phyloP scores from a whole-genome alignment of 2,888 invertebrate genomes.

The Bembecia ichneumoniformis region DNA sequence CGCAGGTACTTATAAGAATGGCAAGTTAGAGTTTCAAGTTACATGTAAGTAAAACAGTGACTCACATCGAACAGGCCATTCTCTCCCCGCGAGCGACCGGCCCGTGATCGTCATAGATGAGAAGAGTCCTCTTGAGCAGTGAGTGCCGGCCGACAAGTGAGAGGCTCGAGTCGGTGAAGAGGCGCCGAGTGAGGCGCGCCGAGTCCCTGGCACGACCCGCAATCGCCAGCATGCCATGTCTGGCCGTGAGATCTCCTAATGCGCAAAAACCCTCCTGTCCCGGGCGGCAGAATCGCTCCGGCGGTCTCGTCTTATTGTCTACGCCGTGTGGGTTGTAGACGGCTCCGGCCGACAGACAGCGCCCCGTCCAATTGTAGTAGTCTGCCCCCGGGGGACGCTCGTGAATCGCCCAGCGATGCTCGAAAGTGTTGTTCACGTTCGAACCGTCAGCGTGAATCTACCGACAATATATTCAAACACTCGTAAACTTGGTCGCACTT shows the following conservation, averaged over 20 bases:
- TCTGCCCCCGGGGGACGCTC: constrained; percentile 84
- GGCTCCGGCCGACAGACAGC: constrained; percentile 84
- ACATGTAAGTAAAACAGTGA: constrained; percentile 10
- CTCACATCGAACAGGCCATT: constrained; percentile 88
- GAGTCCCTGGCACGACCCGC: constrained; percentile 81
- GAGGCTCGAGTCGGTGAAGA: constrained; percentile 85
- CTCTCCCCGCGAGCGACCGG: constrained; percentile 90
- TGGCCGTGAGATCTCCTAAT: constrained; percentile 83
- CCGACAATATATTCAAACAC: too few relatives aligned
- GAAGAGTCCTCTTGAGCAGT: constrained; percentile 85
- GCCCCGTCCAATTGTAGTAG: constrained; percentile 90
- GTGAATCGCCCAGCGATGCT: constrained; percentile 89
- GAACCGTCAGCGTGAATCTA: constrained; percentile 92
- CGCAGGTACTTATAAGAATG: too few relatives aligned
- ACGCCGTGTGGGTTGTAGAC: constrained; percentile 83
- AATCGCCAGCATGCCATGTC: constrained; percentile 80
- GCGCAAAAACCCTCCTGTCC: constrained; percentile 75
- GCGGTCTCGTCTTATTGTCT: constrained; percentile 72
- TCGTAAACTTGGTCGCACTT: too few relatives aligned
- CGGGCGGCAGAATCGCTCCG: constrained; percentile 71
- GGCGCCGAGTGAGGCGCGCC: constrained; percentile 75
- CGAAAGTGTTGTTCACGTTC: constrained; percentile 78
- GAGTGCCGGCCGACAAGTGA: constrained; percentile 82
- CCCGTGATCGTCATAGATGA: constrained; percentile 89
- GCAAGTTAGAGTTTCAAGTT: background rate